Evolutionary conservation across 2,888 invertebrate species (phyloP).

Genomic region (Parasteatoda lunata): DNA sequence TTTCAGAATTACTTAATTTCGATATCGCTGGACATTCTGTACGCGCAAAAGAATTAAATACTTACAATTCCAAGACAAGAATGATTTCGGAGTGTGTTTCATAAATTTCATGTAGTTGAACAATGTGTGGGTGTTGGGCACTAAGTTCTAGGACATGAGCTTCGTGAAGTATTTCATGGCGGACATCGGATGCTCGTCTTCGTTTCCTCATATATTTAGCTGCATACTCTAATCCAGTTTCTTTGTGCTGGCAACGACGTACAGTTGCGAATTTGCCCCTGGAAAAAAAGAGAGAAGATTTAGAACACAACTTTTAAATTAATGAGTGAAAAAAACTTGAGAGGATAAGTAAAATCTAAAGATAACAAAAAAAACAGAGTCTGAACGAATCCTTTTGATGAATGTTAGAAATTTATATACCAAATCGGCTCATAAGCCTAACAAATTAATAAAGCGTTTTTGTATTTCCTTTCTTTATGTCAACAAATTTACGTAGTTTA

Average conservation of each 20-base stretch:
- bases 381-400: too few species aligned
- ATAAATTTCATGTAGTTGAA: slow-evolving; percentile 92
- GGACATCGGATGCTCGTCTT: slow-evolving; percentile 83
- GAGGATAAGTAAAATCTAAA: too few species aligned
- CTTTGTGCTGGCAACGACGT: slow-evolving; percentile 89
- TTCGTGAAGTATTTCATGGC: slow-evolving; percentile 92
- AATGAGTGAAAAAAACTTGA: too few species aligned
- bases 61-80: slow-evolving; percentile 92
- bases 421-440: too few species aligned
- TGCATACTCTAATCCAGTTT: slow-evolving; percentile 91
- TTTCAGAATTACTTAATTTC: too few species aligned
- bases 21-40: too few species aligned
- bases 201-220: slow-evolving; percentile 94
- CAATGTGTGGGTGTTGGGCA: slow-evolving; percentile 83
- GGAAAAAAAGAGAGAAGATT: slow-evolving; percentile 75
- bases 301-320: too few species aligned
- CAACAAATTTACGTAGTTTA: too few species aligned
- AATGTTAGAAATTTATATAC: too few species aligned
- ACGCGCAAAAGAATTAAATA: slow-evolving; percentile 59
- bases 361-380: too few species aligned
- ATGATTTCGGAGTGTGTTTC: slow-evolving; percentile 82
- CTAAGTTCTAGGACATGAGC: slow-evolving; percentile 91
- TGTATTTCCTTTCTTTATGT: too few species aligned
- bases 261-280: slow-evolving; percentile 98
- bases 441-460: too few species aligned